phyloP scores from a whole-genome alignment of 2,888 invertebrate genomes.

The Crioceris asparagi region DNA sequence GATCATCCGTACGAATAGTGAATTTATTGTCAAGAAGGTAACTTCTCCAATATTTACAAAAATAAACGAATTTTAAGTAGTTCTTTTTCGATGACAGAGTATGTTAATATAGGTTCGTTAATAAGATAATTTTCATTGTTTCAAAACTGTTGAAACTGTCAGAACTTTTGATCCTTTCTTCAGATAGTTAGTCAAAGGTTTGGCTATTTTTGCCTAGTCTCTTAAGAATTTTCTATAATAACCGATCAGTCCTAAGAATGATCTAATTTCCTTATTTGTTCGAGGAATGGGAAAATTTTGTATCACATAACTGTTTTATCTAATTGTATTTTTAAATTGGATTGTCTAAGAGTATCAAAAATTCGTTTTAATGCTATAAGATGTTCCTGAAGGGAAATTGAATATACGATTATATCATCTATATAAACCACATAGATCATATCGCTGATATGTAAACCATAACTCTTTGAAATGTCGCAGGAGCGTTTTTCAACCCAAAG shows the following conservation, averaged over 20 bases:
- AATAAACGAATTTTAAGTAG: constrained; percentile 25
- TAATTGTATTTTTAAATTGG: constrained; percentile 9
- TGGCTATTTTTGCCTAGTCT: constrained; percentile 26
- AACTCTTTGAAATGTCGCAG: constrained; percentile 16
- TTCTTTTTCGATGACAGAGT: constrained; percentile 24
- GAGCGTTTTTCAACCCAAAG: constrained; percentile 18
- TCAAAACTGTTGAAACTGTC: constrained; percentile 6
- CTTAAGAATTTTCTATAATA: constrained; percentile 28
- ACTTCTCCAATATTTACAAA: constrained; percentile 21
- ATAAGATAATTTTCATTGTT: background rate
- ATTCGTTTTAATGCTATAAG: background rate
- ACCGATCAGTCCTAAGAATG: constrained; percentile 25
- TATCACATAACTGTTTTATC: constrained; percentile 26
- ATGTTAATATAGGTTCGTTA: constrained; percentile 2
- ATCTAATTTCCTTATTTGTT: constrained; percentile 25
- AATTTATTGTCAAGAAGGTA: constrained; percentile 19
- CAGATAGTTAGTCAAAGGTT: constrained; percentile 24
- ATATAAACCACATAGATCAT: constrained; percentile 21
- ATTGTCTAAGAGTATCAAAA: background rate
- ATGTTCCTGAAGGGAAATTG: background rate
- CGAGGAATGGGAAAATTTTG: constrained; percentile 25
- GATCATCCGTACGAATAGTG: constrained; percentile 27
- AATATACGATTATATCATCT: constrained; percentile 23
- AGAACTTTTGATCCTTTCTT: constrained; percentile 19
- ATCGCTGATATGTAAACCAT: constrained; percentile 12